phyloP scores from a whole-genome alignment of 2,113 vertebrate species.

The Alces alces region DNA sequence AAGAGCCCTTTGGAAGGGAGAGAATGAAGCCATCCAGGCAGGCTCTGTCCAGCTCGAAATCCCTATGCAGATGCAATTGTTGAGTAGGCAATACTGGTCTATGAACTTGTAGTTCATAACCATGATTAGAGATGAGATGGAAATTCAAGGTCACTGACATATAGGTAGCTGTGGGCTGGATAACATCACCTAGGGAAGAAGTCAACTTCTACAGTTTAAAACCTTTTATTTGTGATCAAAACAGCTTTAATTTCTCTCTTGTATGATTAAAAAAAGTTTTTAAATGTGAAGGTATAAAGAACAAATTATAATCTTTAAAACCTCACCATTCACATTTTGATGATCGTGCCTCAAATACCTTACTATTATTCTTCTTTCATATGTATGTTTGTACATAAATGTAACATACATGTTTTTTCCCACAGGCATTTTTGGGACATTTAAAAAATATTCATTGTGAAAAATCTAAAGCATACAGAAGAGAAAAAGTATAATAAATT shows the following conservation, averaged over 20 bases:
- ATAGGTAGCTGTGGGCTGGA: neutral
- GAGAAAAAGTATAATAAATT: neutral
- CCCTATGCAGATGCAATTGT: neutral
- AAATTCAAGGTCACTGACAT: no score
- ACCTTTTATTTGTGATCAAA: neutral
- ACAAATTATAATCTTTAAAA: neutral
- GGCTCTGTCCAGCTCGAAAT: neutral
- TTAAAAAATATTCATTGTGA: neutral
- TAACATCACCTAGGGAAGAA: neutral
- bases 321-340: neutral
- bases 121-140: neutral
- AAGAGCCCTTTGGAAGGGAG: no score
- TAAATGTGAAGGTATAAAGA: neutral
- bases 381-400: neutral
- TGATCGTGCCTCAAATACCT: neutral
- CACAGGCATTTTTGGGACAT: neutral
- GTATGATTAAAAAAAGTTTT: neutral
- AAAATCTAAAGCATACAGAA: neutral
- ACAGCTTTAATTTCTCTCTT: neutral
- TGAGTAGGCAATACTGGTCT: neutral
- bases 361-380: neutral
- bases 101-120: neutral
- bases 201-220: neutral
- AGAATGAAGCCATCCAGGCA: no score
- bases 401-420: neutral